Conservation (phyloP, 1,140 invertebrate genomes). For the Mizuhopecten yessoensis region DNA sequence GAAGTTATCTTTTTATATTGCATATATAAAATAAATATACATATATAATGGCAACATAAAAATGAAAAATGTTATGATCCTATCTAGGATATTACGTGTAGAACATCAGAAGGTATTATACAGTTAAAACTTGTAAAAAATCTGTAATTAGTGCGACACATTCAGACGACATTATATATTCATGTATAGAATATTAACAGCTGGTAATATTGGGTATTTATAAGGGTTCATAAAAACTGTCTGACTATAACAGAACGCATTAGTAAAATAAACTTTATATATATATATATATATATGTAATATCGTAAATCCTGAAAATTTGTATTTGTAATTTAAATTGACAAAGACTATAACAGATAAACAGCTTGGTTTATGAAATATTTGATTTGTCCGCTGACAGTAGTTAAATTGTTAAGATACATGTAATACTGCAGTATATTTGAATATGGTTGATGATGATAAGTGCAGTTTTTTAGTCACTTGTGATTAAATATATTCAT, state of each 20-base stretch:
- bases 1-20: not conserved
- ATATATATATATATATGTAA: not conserved
- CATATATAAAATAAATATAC: constrained; percentile 36
- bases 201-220: not conserved
- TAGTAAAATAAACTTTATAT: not conserved
- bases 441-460: too few relatives aligned
- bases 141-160: not conserved
- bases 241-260: not conserved
- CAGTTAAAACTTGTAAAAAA: constrained; percentile 2
- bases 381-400: not conserved
- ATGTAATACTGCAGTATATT: too few relatives aligned
- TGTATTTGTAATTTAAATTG: not conserved
- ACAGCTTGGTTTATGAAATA: not conserved
- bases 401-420: not conserved
- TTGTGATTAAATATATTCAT: too few relatives aligned
- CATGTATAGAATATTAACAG: not conserved
- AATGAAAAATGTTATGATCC: not conserved
- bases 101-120: not conserved
- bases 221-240: not conserved
- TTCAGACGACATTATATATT: not conserved
- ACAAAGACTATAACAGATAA: not conserved
- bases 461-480: too few relatives aligned
- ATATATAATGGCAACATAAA: not conserved
- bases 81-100: not conserved
- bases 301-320: not conserved